Conservation (phyloP, 2,797 vertebrate genomes). For the Mormyrops boulengeri region DNA sequence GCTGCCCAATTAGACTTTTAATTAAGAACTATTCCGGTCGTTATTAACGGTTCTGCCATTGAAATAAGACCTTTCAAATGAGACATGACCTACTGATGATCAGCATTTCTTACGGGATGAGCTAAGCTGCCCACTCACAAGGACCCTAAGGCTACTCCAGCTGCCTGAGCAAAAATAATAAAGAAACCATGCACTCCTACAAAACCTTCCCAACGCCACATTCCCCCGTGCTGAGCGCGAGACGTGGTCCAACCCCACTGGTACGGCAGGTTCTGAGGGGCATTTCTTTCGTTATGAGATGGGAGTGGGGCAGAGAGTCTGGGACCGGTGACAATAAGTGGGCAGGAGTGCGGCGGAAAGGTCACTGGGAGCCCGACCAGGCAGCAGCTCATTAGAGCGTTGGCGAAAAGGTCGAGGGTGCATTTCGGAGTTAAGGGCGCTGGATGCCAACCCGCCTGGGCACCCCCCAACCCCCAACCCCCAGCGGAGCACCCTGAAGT, state of each 20-base stretch:
- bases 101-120: neutral
- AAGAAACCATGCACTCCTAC: neutral
- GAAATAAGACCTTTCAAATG: neutral
- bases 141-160: conserved; percentile 8
- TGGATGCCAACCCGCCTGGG: neutral
- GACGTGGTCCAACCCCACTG: neutral
- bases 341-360: neutral
- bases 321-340: neutral
- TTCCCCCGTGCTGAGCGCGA: neutral
- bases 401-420: neutral
- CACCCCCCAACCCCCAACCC: neutral
- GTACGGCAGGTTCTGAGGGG: neutral
- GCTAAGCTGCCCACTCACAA: neutral
- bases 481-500: neutral
- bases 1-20: neutral
- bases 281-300: neutral
- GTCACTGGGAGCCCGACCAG: neutral
- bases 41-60: neutral
- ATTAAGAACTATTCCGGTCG: neutral
- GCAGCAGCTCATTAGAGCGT: neutral
- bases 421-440: neutral
- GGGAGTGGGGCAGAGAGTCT: neutral
- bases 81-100: neutral
- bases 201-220: neutral
- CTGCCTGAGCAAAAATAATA: neutral